phyloP scores from a whole-genome alignment of 1,140 invertebrate genomes.

The Drosophila hydei region DNA sequence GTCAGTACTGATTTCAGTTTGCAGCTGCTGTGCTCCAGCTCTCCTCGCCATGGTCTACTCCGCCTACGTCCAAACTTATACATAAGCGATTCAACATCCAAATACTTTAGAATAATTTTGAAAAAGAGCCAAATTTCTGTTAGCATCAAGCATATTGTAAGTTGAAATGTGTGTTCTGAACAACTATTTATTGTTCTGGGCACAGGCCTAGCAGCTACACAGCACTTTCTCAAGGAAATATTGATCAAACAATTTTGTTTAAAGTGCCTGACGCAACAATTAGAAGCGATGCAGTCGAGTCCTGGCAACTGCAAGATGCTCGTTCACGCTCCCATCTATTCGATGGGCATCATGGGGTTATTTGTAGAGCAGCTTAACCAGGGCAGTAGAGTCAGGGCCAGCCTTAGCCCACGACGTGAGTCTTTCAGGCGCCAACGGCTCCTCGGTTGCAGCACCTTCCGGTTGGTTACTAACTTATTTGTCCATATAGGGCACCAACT shows the following conservation, averaged over 20 bases:
- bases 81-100: slow-evolving; percentile 19
- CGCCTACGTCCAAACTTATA: slow-evolving; percentile 5
- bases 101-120: slow-evolving; percentile 29
- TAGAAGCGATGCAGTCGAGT: no score
- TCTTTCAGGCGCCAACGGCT: no score
- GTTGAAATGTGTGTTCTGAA: neutral
- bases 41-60: slow-evolving; percentile 87
- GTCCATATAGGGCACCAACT: no score
- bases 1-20: slow-evolving; percentile 90
- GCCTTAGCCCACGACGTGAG: no score
- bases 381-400: no score
- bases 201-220: neutral
- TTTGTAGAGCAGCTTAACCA: no score
- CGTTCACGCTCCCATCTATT: no score
- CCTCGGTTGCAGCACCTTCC: no score
- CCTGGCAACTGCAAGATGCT: no score
- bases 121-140: slow-evolving; percentile 11
- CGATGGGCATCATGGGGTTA: no score
- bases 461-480: no score
- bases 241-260: slow-evolving; percentile 63
- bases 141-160: slow-evolving; percentile 10
- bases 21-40: slow-evolving; percentile 88
- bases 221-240: slow-evolving; percentile 52
- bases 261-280: neutral
- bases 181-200: neutral